phyloP scores from a whole-genome alignment of 2,888 invertebrate species.

The Macrophya annulata region DNA sequence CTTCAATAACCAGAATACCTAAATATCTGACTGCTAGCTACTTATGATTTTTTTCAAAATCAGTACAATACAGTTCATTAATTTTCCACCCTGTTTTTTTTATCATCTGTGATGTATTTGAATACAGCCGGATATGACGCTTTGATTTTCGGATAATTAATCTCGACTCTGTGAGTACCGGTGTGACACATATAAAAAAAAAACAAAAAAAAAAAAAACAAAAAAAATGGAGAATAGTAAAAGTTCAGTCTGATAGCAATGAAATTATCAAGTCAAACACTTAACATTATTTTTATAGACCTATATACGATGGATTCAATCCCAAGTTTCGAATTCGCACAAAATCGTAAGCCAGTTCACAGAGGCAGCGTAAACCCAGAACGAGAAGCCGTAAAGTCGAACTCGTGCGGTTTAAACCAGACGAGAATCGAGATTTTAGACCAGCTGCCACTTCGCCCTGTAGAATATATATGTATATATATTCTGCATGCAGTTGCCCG shows the following conservation, averaged over 20 bases:
- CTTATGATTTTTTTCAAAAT: neutral
- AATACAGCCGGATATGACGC: neutral
- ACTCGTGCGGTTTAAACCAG: slow-evolving; percentile 5
- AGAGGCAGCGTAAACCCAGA: slow-evolving; percentile 3
- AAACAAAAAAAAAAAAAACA: neutral
- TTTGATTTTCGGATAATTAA: slow-evolving; percentile 4
- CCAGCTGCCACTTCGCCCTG: slow-evolving; percentile 5
- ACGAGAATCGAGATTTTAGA: slow-evolving; percentile 5
- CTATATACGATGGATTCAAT: neutral
- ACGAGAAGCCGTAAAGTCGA: slow-evolving; percentile 16
- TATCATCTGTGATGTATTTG: neutral
- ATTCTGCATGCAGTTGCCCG: neutral
- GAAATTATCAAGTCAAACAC: neutral
- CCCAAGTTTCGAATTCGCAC: neutral
- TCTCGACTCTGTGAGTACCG: neutral
- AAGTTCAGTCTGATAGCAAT: neutral
- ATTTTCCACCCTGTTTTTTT: neutral
- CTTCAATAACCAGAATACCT: neutral
- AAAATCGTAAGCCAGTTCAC: slow-evolving; percentile 7
- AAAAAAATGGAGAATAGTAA: neutral
- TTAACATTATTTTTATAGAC: neutral
- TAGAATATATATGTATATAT: neutral
- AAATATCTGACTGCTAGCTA: neutral
- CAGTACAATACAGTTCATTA: neutral
- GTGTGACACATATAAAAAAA: neutral